A percentile compares a stretch with the other conserved stretches of the same genome.
These are phyloP conservation scores for Zaprionus bogoriensis DNA, from an alignment of 2,888 invertebrate species.

Conservation along the genomic window DNA sequence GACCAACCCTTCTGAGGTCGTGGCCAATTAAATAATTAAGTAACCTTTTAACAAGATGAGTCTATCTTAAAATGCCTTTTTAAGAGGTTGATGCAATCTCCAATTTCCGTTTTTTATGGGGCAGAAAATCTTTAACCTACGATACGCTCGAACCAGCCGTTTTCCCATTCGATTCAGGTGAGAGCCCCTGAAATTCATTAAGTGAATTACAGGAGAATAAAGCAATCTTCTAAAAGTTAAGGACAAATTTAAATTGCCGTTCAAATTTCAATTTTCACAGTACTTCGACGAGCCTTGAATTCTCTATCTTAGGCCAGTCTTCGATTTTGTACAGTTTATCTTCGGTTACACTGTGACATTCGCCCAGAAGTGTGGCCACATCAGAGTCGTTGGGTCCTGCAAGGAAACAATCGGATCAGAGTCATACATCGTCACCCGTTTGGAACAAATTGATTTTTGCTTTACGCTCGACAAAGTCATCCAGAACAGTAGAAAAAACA, in stretches of 20 bases:
- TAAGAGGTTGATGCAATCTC: background rate
- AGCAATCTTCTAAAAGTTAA: constrained; percentile 41
- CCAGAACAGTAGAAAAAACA: constrained; percentile 22
- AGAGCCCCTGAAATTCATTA: background rate
- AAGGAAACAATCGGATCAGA: constrained; percentile 18
- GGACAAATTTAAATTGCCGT: constrained; percentile 68
- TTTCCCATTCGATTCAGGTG: background rate
- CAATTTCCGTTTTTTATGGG: background rate
- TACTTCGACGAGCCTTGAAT: constrained; percentile 25
- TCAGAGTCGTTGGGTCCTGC: background rate
- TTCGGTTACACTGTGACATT: constrained; percentile 45
- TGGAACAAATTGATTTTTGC: constrained; percentile 78
- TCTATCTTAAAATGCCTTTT: background rate
- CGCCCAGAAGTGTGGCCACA: constrained; percentile 9
- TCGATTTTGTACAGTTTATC: constrained; percentile 48
- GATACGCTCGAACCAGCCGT: too few relatives aligned
- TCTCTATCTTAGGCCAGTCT: constrained; percentile 13
- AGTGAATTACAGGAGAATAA: constrained; percentile 5
- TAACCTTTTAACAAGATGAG: background rate
- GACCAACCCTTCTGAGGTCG: background rate
- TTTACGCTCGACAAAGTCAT: constrained; percentile 55
- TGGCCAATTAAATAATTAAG: background rate
- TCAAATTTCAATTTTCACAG: constrained; percentile 77
- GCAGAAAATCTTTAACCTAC: background rate
- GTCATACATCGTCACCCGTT: constrained; percentile 57